Conservation (phyloP, 2,113 vertebrate species). For the Chrysemys picta region DNA sequence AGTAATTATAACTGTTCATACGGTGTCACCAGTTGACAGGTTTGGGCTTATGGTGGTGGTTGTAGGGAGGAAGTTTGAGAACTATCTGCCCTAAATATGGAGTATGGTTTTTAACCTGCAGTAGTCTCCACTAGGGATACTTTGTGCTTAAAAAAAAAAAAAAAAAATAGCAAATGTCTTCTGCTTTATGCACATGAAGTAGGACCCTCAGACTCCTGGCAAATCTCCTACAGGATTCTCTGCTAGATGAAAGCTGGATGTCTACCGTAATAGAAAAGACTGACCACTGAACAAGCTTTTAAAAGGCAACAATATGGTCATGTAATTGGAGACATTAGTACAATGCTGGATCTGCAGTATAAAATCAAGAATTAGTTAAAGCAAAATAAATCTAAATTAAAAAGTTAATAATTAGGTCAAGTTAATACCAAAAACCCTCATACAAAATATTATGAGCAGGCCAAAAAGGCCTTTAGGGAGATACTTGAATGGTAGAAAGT, state of each 20-base stretch:
- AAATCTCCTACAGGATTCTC: neutral
- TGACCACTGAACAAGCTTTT: neutral
- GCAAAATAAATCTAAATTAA: slow-evolving; percentile 51
- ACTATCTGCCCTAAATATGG: slow-evolving; percentile 15
- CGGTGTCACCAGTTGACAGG: neutral
- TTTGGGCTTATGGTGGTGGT: neutral
- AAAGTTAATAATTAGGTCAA: slow-evolving; percentile 62
- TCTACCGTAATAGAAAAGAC: neutral
- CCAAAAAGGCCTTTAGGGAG: slow-evolving; percentile 18
- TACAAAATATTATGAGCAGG: slow-evolving; percentile 1
- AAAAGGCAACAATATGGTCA: neutral
- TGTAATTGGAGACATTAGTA: neutral
- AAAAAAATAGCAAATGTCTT: slow-evolving; percentile 4
- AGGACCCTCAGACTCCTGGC: neutral
- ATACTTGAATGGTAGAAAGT: slow-evolving; percentile 44
- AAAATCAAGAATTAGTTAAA: slow-evolving; percentile 39
- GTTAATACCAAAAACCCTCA: slow-evolving; percentile 56
- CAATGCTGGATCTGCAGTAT: neutral
- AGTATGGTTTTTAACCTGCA: too few species aligned
- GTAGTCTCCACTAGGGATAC: neutral
- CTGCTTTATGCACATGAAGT: neutral
- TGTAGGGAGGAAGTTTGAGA: slow-evolving; percentile 1
- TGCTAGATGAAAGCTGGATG: neutral
- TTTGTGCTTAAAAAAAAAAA: neutral
- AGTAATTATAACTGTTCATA: neutral